Percentiles rank a stretch among this genome's conserved stretches.
Conservation (phyloP, 2,113 vertebrate genomes). For the Neodon shergylaensis region DNA sequence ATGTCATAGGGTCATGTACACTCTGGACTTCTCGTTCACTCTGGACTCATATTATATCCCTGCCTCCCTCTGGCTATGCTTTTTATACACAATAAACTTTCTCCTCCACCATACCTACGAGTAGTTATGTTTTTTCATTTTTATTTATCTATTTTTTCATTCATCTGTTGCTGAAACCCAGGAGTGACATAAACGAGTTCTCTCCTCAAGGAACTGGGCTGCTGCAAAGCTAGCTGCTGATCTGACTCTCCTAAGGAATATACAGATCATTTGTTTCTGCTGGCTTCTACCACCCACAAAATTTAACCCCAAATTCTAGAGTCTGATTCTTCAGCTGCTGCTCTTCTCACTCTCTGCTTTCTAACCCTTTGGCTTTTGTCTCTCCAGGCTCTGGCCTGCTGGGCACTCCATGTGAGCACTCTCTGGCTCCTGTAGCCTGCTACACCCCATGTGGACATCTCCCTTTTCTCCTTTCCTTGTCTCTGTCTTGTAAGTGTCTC, state of each 20-base stretch:
- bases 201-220: neutral
- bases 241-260: neutral
- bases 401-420: too few species aligned
- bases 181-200: neutral
- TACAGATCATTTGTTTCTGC: neutral
- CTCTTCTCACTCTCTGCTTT: neutral
- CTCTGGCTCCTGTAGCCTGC: too few species aligned
- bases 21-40: neutral
- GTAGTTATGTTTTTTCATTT: neutral
- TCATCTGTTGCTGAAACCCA: neutral
- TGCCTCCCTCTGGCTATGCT: neutral
- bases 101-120: neutral
- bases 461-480: too few species aligned
- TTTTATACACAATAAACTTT: neutral
- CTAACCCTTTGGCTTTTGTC: too few species aligned
- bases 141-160: neutral
- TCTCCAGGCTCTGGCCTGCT: too few species aligned
- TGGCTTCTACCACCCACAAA: neutral
- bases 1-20: neutral
- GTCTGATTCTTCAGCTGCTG: neutral
- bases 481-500: too few species aligned
- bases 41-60: neutral
- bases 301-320: neutral
- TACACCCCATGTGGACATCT: too few species aligned
- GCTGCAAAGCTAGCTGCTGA: neutral